These are phyloP conservation scores for Abrostola triplasia DNA, from an alignment of 2,888 invertebrate genomes.

Conservation along the genomic window DNA sequence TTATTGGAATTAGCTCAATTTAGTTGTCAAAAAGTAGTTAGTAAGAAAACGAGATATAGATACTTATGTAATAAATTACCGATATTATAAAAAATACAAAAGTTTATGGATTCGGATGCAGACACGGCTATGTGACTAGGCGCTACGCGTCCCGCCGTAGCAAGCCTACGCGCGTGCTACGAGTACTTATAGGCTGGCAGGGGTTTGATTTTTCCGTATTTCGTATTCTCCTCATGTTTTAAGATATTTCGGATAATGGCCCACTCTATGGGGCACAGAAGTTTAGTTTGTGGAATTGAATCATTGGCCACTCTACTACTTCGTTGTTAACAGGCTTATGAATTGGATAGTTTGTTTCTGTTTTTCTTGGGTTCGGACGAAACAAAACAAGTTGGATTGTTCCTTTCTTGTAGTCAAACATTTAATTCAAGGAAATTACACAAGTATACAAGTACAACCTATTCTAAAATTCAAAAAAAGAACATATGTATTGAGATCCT, in stretches of 20 bases:
- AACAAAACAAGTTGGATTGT: background rate
- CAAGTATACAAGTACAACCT: background rate
- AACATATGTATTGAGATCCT: too few relatives aligned
- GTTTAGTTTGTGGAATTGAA: constrained; percentile 52
- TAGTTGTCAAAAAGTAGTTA: too few relatives aligned
- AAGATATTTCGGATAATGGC: constrained; percentile 62
- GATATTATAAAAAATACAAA: constrained; percentile 8
- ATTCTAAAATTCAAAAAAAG: background rate
- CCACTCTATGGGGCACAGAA: constrained; percentile 54
- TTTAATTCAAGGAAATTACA: too few relatives aligned
- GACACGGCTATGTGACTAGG: constrained; percentile 70
- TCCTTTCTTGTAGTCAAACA: background rate
- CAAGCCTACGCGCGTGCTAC: constrained; percentile 64
- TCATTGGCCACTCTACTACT: constrained; percentile 41
- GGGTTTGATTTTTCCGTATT: constrained; percentile 71
- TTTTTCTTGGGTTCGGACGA: background rate
- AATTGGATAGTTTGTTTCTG: constrained; percentile 16
- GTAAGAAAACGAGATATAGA: too few relatives aligned
- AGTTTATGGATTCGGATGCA: constrained; percentile 52
- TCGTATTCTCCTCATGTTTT: constrained; percentile 65
- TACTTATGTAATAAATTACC: too few relatives aligned
- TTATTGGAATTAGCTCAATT: too few relatives aligned
- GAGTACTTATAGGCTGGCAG: constrained; percentile 45
- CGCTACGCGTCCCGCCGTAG: constrained; percentile 68
- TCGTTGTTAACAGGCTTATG: constrained; percentile 34